phyloP scores from a whole-genome alignment of 2,797 vertebrate species.

The Neosalanx taihuensis region DNA sequence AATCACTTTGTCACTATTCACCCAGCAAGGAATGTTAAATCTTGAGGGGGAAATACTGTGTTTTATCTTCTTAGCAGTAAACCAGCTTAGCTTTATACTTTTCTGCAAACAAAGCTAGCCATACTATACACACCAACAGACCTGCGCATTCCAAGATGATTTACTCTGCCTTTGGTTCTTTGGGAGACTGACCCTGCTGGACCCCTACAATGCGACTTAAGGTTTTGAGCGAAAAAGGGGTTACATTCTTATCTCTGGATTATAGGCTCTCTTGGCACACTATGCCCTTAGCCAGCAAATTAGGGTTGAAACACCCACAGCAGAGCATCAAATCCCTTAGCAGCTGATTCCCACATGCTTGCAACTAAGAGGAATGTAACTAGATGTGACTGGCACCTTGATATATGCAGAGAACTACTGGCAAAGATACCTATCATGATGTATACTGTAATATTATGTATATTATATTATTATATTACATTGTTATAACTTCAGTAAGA shows the following conservation, averaged over 20 bases:
- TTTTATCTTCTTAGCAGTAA: conserved; percentile 31
- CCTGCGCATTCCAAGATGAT: conserved; percentile 14
- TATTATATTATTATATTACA: not conserved
- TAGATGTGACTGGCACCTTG: conserved; percentile 25
- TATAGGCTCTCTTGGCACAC: conserved; percentile 52
- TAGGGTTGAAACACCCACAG: conserved; percentile 45
- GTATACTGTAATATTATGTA: not conserved
- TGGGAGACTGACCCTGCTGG: conserved; percentile 35
- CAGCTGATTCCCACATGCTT: conserved; percentile 72
- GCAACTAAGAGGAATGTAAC: conserved; percentile 30
- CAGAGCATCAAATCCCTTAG: conserved; percentile 56
- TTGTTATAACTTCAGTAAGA: conserved; percentile 19
- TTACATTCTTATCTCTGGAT: conserved; percentile 71
- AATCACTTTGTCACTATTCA: not conserved
- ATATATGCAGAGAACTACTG: not conserved
- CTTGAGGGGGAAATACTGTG: conserved; percentile 13
- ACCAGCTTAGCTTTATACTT: conserved; percentile 34
- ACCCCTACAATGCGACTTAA: conserved; percentile 33
- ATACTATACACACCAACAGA: conserved; percentile 24
- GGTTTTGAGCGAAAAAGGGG: conserved; percentile 38
- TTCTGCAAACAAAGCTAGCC: conserved; percentile 17
- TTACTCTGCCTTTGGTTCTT: conserved; percentile 44
- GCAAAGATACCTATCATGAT: not conserved
- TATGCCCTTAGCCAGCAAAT: conserved; percentile 38
- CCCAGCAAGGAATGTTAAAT: conserved; percentile 34